Conservation (phyloP, 2,888 invertebrate species). For the Prosopocoilus inquinatus region DNA sequence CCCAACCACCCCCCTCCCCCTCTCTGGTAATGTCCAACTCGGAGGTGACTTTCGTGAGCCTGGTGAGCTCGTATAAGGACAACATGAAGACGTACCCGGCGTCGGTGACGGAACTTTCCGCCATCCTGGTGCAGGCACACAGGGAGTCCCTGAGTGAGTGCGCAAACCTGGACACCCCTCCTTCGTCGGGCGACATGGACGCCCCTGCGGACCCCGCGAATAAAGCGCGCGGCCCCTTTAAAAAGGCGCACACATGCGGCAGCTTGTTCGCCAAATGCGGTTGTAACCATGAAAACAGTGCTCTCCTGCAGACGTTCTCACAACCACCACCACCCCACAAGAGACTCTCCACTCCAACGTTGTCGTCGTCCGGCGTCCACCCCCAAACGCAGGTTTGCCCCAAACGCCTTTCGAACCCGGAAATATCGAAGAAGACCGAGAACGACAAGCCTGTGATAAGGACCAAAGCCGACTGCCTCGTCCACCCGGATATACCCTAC, state of each 20-base stretch:
- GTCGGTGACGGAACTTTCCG: conserved; percentile 35
- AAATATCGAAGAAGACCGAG: conserved; percentile 21
- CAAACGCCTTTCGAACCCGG: conserved; percentile 34
- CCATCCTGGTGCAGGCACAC: conserved; percentile 40
- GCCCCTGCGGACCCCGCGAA: conserved; percentile 9
- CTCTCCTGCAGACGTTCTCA: conserved; percentile 28
- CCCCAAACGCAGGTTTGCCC: conserved; percentile 5
- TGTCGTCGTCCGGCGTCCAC: conserved; percentile 23
- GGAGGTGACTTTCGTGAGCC: conserved; percentile 4
- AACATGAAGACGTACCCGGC: conserved; percentile 28
- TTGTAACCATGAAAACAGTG: conserved; percentile 38
- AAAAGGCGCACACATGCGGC: conserved; percentile 49
- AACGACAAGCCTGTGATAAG: conserved; percentile 16
- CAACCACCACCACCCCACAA: conserved; percentile 20
- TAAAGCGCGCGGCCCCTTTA: conserved; percentile 13
- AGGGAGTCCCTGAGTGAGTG: conserved; percentile 32
- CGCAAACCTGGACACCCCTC: conserved; percentile 22
- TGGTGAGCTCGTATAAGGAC: not conserved
- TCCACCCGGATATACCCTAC: conserved; percentile 48
- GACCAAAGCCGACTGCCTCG: conserved; percentile 32
- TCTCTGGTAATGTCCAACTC: conserved; percentile 14
- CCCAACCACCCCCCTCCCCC: too few species aligned
- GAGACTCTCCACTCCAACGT: not conserved
- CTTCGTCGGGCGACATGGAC: conserved; percentile 11
- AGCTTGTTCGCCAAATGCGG: conserved; percentile 50